These are phyloP conservation scores for Cuniculus paca DNA, from an alignment of 2,797 vertebrate genomes.

Conservation along the genomic window DNA sequence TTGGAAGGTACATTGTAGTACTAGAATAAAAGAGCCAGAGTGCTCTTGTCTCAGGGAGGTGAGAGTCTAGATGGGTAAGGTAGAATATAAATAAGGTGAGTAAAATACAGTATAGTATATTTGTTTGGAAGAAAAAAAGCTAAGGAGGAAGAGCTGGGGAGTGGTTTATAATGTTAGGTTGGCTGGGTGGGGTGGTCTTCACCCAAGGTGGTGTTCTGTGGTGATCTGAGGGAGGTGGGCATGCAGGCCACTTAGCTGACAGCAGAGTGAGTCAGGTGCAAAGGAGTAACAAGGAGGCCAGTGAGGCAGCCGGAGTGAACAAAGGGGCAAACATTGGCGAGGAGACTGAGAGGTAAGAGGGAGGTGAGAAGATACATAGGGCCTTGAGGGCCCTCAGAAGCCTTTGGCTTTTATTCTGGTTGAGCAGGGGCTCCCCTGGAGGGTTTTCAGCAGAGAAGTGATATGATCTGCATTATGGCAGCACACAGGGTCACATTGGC, in stretches of 20 bases:
- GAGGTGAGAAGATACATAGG: neutral
- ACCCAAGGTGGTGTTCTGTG: neutral
- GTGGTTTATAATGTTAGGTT: neutral
- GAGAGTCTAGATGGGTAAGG: neutral
- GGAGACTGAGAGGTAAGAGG: neutral
- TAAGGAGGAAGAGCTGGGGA: neutral
- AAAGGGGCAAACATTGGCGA: neutral
- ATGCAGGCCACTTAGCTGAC: neutral
- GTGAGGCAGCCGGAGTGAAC: neutral
- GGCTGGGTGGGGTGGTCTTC: neutral
- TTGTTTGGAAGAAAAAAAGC: neutral
- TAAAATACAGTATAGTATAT: neutral
- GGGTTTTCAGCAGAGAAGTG: neutral
- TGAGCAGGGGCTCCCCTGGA: neutral
- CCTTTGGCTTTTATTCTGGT: neutral
- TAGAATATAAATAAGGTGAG: constrained; percentile 5
- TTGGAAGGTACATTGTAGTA: neutral
- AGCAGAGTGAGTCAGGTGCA: neutral
- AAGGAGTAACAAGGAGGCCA: neutral
- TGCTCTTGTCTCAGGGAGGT: constrained; percentile 30
- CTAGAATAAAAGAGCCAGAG: constrained; percentile 19
- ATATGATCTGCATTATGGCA: neutral
- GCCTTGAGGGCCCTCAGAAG: neutral
- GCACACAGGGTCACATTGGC: neutral
- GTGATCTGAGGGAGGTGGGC: neutral